Base-by-base conservation (phyloP, 2,888 invertebrate genomes). In the Leptinotarsa tumamoca region DNA sequence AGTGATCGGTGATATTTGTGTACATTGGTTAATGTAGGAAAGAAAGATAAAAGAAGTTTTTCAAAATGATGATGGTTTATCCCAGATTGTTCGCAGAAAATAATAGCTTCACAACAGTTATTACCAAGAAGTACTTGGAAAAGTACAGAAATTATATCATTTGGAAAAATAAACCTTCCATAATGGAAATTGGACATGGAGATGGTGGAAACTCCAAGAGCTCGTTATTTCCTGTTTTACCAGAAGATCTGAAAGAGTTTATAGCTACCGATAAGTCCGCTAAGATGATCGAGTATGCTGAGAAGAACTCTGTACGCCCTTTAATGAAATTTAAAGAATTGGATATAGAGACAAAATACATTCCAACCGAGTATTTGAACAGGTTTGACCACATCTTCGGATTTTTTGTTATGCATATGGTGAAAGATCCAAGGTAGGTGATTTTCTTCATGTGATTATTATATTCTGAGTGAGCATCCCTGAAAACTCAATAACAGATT, bases 341-440 rank as follows among this genome's bases (percentile, higher is more conserved):
- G 71, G 92, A 94, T 82, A 92, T 94, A 63, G 87, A 87, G 71
- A 88, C 90, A 0, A 85, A 88, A 0, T 84, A 88, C 51, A 76
- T 92, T 71, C 90, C 91, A 0, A 83, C 85, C 1, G 86, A 90
- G 21, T 80, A 90, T 67, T 81, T 85, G 13, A 88, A 86, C 68
- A 84, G 87, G 51, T 94, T 92, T 82, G 90, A 92, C 82, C 92
- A 93, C 82, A 90, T 91, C 0, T 91, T 93, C 56, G 94, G 94
- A 0, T 94, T 94, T 83, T 94, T 94, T 84, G 91, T 93, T 76
- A 88, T 95, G 2, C 94, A 94, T 83, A 94, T 94, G 94, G 91
- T 94, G 58, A 90, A 90, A 80, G 90, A 94, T 83, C 92, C 92
- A 85, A 89, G 90, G 92, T 93, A 88, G 88, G 90, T 78, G 43